Evolutionary conservation across 1,140 invertebrate species (phyloP).

Genomic region (Liolophura sinensis): DNA sequence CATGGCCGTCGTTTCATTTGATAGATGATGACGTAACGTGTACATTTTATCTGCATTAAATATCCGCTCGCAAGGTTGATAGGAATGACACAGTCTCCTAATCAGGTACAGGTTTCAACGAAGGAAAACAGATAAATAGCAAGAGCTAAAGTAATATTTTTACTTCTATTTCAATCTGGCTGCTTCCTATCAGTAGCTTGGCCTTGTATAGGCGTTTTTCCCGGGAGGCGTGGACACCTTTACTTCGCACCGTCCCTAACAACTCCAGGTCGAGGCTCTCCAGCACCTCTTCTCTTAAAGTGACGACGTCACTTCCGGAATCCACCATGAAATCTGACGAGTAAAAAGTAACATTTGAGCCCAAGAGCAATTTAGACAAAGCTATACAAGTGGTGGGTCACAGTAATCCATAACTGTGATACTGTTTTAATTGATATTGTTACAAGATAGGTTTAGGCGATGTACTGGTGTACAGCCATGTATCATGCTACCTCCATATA

Average conservation of each 20-base stretch:
- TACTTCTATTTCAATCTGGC: conserved; percentile 49
- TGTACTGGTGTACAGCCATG: too few relatives aligned
- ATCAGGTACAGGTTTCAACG: background rate
- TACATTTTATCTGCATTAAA: background rate
- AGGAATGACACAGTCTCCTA: background rate
- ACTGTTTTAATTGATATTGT: too few relatives aligned
- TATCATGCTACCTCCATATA: too few relatives aligned
- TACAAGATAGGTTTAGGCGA: too few relatives aligned
- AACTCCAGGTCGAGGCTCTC: conserved; percentile 41
- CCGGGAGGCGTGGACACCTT: conserved; percentile 47
- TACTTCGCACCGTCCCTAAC: conserved; percentile 46
- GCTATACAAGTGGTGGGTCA: too few relatives aligned
- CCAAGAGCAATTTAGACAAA: too few relatives aligned
- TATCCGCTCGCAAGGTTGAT: background rate
- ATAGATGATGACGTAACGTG: background rate
- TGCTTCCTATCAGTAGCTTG: conserved; percentile 37
- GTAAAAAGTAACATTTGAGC: background rate
- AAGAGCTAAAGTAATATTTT: conserved; percentile 6
- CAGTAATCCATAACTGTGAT: too few relatives aligned
- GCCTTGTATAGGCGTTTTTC: conserved; percentile 49
- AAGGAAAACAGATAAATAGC: too few relatives aligned
- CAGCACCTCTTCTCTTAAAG: conserved; percentile 41
- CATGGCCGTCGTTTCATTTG: background rate
- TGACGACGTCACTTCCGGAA: conserved; percentile 56
- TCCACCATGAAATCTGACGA: conserved; percentile 55